Percentiles rank a stretch among this genome's conserved stretches.
Evolutionary conservation across 2,888 invertebrate genomes (phyloP).

Genomic region (Sturmia bella): DNA sequence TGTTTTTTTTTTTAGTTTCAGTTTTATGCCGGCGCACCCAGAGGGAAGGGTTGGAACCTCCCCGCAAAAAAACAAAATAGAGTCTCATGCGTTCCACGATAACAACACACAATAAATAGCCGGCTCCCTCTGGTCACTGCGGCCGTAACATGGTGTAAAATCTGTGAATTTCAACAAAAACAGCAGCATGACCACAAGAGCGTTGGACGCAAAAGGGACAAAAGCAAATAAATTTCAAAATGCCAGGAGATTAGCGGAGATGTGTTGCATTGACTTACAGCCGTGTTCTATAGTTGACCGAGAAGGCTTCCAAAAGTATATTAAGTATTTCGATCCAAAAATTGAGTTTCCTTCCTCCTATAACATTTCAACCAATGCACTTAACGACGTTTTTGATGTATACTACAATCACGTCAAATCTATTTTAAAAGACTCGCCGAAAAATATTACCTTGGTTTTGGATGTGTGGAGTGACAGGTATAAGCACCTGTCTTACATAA

Average conservation of each 20-base stretch:
- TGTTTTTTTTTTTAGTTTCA: no score
- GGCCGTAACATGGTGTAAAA: no score
- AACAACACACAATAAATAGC: no score
- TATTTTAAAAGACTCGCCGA: not conserved
- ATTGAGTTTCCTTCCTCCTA: not conserved
- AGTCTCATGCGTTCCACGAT: no score
- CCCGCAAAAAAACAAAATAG: no score
- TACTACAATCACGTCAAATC: not conserved
- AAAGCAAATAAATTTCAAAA: conserved; percentile 9
- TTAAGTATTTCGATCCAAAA: conserved; percentile 16
- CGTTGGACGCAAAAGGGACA: no score
- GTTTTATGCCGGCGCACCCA: no score
- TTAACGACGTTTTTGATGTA: conserved; percentile 2
- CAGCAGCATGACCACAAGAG: no score
- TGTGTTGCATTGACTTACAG: conserved; percentile 19
- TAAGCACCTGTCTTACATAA: conserved; percentile 18
- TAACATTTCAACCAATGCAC: not conserved
- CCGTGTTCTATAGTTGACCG: conserved; percentile 17
- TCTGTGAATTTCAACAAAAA: no score
- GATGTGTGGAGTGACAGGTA: conserved; percentile 20
- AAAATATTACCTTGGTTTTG: conserved; percentile 1
- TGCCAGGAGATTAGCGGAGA: conserved; percentile 15
- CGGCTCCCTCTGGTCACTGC: no score
- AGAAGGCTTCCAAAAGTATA: not conserved
- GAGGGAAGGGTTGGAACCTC: no score